Percentiles rank a stretch among this genome's conserved stretches.
phyloP scores from a whole-genome alignment of 2,797 vertebrate species.

The Myotis findleyi region DNA sequence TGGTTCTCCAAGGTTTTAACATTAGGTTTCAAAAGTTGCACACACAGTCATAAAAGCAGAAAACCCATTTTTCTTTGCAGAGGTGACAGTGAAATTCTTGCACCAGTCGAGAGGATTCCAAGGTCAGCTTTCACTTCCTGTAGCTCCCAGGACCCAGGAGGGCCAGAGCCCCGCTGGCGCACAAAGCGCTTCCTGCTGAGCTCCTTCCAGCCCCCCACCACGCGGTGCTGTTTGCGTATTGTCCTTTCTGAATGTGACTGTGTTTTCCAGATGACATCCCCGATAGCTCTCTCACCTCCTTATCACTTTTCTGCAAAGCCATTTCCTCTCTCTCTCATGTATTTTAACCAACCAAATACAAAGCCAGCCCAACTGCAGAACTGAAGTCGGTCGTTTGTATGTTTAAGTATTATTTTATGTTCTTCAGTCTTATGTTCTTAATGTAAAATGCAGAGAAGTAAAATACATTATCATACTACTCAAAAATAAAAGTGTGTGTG shows the following conservation, averaged over 20 bases:
- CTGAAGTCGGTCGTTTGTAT: background rate
- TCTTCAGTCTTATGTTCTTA: background rate
- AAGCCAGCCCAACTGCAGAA: background rate
- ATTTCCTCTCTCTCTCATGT: background rate
- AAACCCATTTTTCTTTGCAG: background rate
- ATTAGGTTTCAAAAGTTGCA: slow-evolving; percentile 5
- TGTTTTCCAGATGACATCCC: background rate
- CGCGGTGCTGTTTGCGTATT: accelerated
- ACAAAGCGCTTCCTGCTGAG: background rate
- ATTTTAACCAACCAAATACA: background rate
- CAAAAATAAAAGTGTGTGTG: background rate
- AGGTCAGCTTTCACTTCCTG: background rate
- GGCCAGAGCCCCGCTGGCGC: background rate
- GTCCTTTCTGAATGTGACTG: background rate
- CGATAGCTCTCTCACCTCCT: background rate
- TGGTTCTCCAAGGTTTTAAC: background rate
- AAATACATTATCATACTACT: background rate
- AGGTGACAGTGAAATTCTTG: slow-evolving; percentile 10
- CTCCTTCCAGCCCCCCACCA: background rate
- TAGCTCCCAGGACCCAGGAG: background rate
- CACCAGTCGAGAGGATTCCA: background rate
- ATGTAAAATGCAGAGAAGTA: background rate
- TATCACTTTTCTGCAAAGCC: background rate
- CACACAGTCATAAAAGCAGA: background rate
- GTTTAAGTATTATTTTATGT: background rate